Conservation (phyloP, 2,888 invertebrate genomes). For the Priapulus caudatus region DNA sequence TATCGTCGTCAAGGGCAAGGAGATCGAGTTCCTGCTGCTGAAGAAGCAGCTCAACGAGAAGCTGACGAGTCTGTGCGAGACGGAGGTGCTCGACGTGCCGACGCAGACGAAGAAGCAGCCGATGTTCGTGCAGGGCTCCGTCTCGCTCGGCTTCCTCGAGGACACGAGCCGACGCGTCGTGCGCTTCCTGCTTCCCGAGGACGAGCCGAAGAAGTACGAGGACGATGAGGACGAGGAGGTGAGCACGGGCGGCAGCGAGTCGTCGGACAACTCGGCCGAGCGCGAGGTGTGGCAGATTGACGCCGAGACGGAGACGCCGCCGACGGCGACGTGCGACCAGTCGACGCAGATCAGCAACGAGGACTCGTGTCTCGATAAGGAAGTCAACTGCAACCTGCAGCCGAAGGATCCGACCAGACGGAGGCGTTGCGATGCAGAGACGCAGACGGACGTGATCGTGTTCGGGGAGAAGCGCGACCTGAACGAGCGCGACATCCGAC, state of each 20-base stretch:
- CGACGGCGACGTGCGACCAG: not conserved
- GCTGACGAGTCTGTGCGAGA: slow-evolving; percentile 28
- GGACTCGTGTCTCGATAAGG: not conserved
- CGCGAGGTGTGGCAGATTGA: not conserved
- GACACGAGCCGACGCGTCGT: not conserved
- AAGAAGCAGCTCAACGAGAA: slow-evolving; percentile 35
- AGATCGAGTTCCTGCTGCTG: slow-evolving; percentile 35
- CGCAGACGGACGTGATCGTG: not conserved
- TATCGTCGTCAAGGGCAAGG: slow-evolving; percentile 33
- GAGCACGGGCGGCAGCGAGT: not conserved
- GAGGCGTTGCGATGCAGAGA: not conserved
- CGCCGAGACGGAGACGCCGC: not conserved
- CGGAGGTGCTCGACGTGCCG: slow-evolving; percentile 24
- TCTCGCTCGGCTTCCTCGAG: slow-evolving; percentile 14
- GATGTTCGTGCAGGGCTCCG: slow-evolving; percentile 31
- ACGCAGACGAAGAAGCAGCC: slow-evolving; percentile 29
- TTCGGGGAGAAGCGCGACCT: not conserved
- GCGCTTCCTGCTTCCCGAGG: not conserved
- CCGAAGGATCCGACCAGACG: not conserved
- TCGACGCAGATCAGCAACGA: not conserved
- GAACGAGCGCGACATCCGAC: not conserved
- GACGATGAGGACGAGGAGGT: not conserved
- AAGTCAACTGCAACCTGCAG: not conserved
- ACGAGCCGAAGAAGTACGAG: not conserved
- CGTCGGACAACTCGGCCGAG: not conserved